These are phyloP conservation scores for Megaustenia siamemsis DNA, from an alignment of 2,888 invertebrate genomes.

Conservation along the genomic window DNA sequence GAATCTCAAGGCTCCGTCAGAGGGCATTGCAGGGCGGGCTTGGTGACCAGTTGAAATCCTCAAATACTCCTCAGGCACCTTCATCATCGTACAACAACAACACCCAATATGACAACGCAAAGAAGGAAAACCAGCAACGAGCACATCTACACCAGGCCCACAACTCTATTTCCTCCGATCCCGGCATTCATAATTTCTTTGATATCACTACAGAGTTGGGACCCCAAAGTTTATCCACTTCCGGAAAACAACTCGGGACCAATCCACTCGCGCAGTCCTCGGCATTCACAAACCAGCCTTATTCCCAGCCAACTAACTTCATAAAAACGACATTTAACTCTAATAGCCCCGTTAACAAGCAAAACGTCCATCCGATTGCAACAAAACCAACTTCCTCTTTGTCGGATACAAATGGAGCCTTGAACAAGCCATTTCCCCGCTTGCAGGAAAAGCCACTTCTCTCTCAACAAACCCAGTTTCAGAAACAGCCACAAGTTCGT, in stretches of 20 bases:
- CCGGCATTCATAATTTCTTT: background rate
- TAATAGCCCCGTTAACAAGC: slow-evolving; percentile 9
- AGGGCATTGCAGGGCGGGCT: slow-evolving; percentile 65
- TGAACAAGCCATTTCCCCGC: background rate
- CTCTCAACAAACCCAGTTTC: background rate
- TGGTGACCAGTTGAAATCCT: slow-evolving; percentile 45
- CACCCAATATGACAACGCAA: background rate
- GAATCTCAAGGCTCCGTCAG: slow-evolving; percentile 71
- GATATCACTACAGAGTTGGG: background rate
- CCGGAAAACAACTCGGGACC: background rate
- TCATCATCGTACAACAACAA: background rate
- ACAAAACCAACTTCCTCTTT: background rate
- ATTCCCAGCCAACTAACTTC: background rate
- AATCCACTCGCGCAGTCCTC: background rate
- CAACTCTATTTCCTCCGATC: background rate
- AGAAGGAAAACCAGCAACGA: background rate
- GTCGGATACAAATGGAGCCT: background rate
- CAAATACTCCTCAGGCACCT: background rate
- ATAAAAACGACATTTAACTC: background rate
- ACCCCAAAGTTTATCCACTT: too few relatives aligned
- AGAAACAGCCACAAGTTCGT: slow-evolving; percentile 24
- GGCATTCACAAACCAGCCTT: background rate
- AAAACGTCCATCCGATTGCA: background rate
- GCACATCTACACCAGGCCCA: background rate
- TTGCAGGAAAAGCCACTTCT: background rate